Percentiles rank a stretch among this genome's conserved stretches.
Evolutionary conservation across 2,888 invertebrate species (phyloP).

Genomic region (Hydraecia micacea): DNA sequence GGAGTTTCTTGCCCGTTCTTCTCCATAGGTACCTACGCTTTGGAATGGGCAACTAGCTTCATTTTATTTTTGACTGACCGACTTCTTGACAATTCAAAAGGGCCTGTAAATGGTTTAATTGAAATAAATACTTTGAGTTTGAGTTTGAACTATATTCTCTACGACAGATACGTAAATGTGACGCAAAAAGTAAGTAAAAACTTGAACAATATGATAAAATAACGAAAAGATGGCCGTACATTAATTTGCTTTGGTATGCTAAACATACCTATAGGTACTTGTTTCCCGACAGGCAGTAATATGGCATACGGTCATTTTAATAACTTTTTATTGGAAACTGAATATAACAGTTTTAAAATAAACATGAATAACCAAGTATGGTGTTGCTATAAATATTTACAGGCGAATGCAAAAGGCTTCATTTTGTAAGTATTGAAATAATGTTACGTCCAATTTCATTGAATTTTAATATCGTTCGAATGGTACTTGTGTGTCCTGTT

Average conservation of each 20-base stretch:
- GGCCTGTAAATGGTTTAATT: too few species aligned
- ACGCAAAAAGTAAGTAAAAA: constrained; percentile 3
- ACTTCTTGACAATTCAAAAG: too few species aligned
- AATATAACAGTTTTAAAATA: constrained; percentile 43
- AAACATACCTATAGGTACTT: too few species aligned
- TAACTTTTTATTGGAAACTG: constrained; percentile 47
- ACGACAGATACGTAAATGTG: not conserved
- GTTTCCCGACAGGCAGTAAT: constrained; percentile 12
- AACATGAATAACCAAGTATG: constrained; percentile 42
- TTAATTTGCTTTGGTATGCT: too few species aligned
- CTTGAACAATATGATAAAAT: constrained; percentile 4
- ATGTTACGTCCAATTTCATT: constrained; percentile 42
- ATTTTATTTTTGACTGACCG: too few species aligned
- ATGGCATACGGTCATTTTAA: constrained; percentile 37
- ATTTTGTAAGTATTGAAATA: constrained; percentile 48
- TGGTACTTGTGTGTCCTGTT: constrained; percentile 26
- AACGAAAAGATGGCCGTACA: not conserved
- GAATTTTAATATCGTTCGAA: constrained; percentile 38
- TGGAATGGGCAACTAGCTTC: too few species aligned
- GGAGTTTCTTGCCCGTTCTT: too few species aligned
- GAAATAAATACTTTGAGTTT: too few species aligned
- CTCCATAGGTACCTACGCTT: too few species aligned
- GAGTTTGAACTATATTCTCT: not conserved
- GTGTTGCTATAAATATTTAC: constrained; percentile 59
- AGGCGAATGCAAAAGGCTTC: constrained; percentile 26